Conservation (phyloP, 1,140 invertebrate species). For the Choristoneura fumiferana region DNA sequence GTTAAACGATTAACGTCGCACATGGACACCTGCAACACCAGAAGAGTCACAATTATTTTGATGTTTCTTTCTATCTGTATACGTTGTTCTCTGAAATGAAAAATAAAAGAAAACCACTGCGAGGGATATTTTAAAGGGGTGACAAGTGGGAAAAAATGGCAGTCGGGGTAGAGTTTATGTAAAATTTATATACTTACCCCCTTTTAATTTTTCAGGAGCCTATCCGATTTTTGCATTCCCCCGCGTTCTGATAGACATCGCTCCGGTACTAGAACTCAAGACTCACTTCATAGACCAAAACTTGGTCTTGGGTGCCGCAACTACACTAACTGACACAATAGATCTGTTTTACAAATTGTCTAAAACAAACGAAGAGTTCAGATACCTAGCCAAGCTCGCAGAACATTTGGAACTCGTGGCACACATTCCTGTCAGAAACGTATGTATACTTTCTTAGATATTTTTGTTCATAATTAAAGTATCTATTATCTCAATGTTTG, state of each 20-base stretch:
- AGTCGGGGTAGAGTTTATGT: too few relatives aligned
- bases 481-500: constrained; percentile 32
- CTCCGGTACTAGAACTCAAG: constrained; percentile 81
- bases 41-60: too few relatives aligned
- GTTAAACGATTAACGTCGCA: too few relatives aligned
- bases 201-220: constrained; percentile 4
- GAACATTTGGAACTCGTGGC: constrained; percentile 81
- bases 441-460: constrained; percentile 59
- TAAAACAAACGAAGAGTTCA: constrained; percentile 55
- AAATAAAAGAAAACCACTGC: too few relatives aligned
- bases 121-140: too few relatives aligned
- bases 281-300: constrained; percentile 61
- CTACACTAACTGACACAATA: constrained; percentile 81
- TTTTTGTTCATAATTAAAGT: not conserved
- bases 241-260: constrained; percentile 83
- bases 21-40: too few relatives aligned
- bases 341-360: constrained; percentile 77
- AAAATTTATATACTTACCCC: too few relatives aligned
- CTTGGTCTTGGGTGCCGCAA: constrained; percentile 79
- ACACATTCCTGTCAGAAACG: constrained; percentile 83
- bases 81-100: too few relatives aligned
- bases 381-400: constrained; percentile 58
- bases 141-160: too few relatives aligned
- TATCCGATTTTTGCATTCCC: constrained; percentile 22
- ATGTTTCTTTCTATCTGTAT: too few relatives aligned